Evolutionary conservation across 2,113 vertebrate species (phyloP), one percentile per base, ranked within the genome.

Genomic region (Ameiurus melas): DNA sequence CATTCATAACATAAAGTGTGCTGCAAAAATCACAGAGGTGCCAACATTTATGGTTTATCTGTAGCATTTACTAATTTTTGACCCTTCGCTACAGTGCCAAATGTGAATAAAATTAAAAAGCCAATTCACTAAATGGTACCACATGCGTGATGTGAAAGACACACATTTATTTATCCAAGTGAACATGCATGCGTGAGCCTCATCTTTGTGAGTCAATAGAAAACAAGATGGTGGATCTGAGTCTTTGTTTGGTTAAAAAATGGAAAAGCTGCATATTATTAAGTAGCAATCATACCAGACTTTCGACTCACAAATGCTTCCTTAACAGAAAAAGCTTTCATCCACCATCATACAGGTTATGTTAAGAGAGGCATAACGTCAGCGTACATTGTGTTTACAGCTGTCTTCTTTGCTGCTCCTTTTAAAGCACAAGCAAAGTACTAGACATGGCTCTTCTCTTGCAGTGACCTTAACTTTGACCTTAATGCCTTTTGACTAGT

Each of bases 391-490:
- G 39, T 77, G 73, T 51, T 73, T 43, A 70, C 68, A 6, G 70
- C 33, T 43, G 70, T 39, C 70, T 39, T 73, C 70, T 8, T 22
- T 39, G 33, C 20, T 39, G 36, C 16, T 20, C 19, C 2, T 77
- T 79, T 27, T 79, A 4, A 55, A 55, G 25, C 5, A 30, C 25
- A 53, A 77, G 1, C 20, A 13, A 47, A 25, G 66, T 4, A 33
- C 39, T 30, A 55, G 16, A 8, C n/a, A 57, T 57, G 0, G 7
- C 53, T 80, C 53, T 57, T 66, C 66, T 70, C 62, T 7, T 85
- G 19, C 10, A 71, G 36, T 58, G 66, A 70, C 47, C 68, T 85
- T 85, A 51, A 30, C 51, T 53, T 55, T 85, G 84, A 85, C 25
- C 25, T 30, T 30, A 68, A 84, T 73, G 43, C 1, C 66, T 39